Evolutionary conservation across 2,888 invertebrate genomes (phyloP).

Genomic region (Torymus tubicola): DNA sequence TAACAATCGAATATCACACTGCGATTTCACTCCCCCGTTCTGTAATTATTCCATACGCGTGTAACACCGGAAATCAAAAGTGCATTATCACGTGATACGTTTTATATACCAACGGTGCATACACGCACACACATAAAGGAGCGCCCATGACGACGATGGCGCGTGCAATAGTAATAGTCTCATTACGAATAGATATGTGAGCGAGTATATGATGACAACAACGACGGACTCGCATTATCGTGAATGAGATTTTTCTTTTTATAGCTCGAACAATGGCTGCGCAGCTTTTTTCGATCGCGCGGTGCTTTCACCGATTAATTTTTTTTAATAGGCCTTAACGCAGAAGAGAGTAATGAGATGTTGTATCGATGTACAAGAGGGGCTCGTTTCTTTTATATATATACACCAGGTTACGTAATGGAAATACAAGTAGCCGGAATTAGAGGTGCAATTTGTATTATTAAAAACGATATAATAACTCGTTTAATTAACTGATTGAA

Average conservation of each 20-base stretch:
- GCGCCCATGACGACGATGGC: not conserved
- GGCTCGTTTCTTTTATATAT: not conserved
- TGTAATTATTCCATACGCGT: no score
- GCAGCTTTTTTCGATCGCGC: slow-evolving; percentile 5
- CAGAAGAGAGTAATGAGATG: not conserved
- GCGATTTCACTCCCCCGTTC: no score
- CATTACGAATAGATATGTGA: slow-evolving; percentile 20
- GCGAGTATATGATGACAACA: not conserved
- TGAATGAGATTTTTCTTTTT: not conserved
- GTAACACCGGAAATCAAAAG: slow-evolving; percentile 27
- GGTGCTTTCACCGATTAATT: slow-evolving; percentile 32
- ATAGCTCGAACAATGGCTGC: slow-evolving; percentile 22
- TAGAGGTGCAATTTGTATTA: no score
- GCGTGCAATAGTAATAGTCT: slow-evolving; percentile 26
- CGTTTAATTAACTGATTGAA: no score
- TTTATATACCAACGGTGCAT: not conserved
- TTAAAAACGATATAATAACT: no score
- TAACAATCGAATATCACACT: no score
- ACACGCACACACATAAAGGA: not conserved
- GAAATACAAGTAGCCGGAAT: not conserved
- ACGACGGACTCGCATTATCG: slow-evolving; percentile 21
- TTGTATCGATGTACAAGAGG: slow-evolving; percentile 4
- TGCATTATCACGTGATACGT: slow-evolving; percentile 19
- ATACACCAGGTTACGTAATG: not conserved
- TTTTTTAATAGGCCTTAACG: slow-evolving; percentile 2